Percentiles rank a stretch among this genome's conserved stretches.
Conservation (phyloP, 2,113 vertebrate species). For the Cottus gobio region DNA sequence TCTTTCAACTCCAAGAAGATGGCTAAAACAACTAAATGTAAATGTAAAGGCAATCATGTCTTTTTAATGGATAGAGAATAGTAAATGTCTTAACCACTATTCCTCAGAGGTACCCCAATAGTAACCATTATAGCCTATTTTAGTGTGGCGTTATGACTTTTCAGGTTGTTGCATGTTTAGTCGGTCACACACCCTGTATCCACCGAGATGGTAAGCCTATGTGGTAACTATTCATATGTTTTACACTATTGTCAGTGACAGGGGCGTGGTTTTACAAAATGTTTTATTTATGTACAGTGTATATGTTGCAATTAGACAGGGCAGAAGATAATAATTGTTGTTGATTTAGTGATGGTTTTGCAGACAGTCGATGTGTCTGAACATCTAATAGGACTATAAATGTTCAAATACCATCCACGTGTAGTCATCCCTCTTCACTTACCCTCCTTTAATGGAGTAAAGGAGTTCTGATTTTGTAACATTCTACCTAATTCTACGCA, state of each 20-base stretch:
- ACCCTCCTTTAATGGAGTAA: background rate
- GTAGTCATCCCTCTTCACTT: background rate
- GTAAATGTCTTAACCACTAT: background rate
- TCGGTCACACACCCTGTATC: background rate
- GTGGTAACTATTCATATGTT: background rate
- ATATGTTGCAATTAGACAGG: background rate
- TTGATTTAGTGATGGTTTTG: conserved; percentile 23
- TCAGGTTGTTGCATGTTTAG: background rate
- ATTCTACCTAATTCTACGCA: background rate
- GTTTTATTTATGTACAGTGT: background rate
- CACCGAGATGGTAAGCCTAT: background rate
- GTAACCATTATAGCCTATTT: background rate
- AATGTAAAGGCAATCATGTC: background rate
- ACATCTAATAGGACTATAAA: background rate
- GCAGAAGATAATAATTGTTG: background rate
- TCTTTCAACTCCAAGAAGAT: background rate
- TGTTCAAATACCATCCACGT: background rate
- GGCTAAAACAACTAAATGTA: background rate
- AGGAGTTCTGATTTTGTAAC: conserved; percentile 4
- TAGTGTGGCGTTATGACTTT: background rate
- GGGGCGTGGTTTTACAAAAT: background rate
- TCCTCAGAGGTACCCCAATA: background rate
- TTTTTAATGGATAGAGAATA: background rate
- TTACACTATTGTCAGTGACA: background rate
- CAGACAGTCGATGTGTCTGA: background rate